These are phyloP conservation scores for Neosilurus hyrtlii DNA, from an alignment of 2,797 vertebrate species.

Conservation along the genomic window DNA sequence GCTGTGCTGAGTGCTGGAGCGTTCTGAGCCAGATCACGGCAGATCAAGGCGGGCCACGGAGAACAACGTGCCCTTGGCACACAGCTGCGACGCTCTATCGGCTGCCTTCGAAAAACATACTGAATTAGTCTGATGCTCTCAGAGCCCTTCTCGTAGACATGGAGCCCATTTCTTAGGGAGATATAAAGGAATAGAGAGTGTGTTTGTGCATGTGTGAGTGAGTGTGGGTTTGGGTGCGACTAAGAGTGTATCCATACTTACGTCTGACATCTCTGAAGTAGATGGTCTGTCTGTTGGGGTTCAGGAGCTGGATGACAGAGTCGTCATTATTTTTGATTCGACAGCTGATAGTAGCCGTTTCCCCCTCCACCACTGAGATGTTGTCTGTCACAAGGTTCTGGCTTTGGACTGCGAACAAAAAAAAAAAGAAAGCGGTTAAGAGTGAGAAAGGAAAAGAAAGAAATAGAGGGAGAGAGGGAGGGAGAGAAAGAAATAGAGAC, in stretches of 20 bases:
- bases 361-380: slow-evolving; percentile 92
- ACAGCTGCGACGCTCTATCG: slow-evolving; percentile 59
- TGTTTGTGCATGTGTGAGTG: slow-evolving; percentile 3
- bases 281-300: slow-evolving; percentile 87
- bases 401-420: slow-evolving; percentile 77
- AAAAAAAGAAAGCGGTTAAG: slow-evolving; percentile 30
- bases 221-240: slow-evolving; percentile 31
- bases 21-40: slow-evolving; percentile 63
- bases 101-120: slow-evolving; percentile 34
- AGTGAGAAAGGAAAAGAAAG: slow-evolving; percentile 18
- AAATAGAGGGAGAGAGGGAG: slow-evolving; percentile 12
- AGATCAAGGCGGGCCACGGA: slow-evolving; percentile 64
- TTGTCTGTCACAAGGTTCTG: slow-evolving; percentile 92
- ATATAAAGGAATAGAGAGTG: slow-evolving; percentile 12
- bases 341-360: slow-evolving; percentile 95
- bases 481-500: not conserved
- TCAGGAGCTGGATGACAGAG: slow-evolving; percentile 89
- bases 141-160: slow-evolving; percentile 18
- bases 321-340: slow-evolving; percentile 88
- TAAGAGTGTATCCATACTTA: slow-evolving; percentile 67
- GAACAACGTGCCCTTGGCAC: slow-evolving; percentile 58
- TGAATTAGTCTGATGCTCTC: slow-evolving; percentile 44
- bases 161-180: slow-evolving; percentile 10
- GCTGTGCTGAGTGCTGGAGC: slow-evolving; percentile 52
- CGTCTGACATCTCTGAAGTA: slow-evolving; percentile 86